Conservation (phyloP, 2,113 vertebrate genomes). For the Felis catus region DNA sequence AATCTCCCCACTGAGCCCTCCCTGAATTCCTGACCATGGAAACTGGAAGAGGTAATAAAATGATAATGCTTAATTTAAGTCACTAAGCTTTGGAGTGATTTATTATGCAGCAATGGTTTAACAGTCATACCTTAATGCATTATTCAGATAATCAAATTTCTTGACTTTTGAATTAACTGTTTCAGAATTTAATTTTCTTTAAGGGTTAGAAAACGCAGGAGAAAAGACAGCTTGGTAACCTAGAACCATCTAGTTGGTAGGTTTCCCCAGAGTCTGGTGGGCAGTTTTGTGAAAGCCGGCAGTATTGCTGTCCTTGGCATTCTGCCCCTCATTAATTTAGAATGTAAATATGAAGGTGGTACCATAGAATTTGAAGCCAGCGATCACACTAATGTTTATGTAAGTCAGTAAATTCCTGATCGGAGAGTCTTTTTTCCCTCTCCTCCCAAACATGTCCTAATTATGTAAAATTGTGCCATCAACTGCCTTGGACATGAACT, state of each 20-base stretch:
- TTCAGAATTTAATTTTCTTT: slow-evolving; percentile 53
- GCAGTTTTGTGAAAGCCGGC: background rate
- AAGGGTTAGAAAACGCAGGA: background rate
- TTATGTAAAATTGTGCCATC: background rate
- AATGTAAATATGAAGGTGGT: background rate
- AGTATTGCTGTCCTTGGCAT: background rate
- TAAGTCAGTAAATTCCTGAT: slow-evolving; percentile 33
- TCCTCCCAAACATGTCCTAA: slow-evolving; percentile 1
- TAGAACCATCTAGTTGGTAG: background rate
- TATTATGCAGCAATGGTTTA: background rate
- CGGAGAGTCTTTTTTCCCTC: background rate
- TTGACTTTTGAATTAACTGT: slow-evolving; percentile 43
- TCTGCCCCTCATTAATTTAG: background rate
- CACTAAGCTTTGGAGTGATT: background rate
- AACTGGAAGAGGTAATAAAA: background rate
- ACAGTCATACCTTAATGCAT: background rate
- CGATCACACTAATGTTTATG: background rate
- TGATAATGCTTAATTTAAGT: background rate
- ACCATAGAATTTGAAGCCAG: background rate
- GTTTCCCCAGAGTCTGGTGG: background rate
- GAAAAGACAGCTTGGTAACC: slow-evolving; percentile 12
- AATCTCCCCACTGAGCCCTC: background rate
- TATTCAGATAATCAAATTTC: slow-evolving; percentile 42
- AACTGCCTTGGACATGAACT: background rate
- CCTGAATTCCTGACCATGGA: background rate